Conservation (phyloP, 2,113 vertebrate genomes). For the Nothobranchius furzeri region DNA sequence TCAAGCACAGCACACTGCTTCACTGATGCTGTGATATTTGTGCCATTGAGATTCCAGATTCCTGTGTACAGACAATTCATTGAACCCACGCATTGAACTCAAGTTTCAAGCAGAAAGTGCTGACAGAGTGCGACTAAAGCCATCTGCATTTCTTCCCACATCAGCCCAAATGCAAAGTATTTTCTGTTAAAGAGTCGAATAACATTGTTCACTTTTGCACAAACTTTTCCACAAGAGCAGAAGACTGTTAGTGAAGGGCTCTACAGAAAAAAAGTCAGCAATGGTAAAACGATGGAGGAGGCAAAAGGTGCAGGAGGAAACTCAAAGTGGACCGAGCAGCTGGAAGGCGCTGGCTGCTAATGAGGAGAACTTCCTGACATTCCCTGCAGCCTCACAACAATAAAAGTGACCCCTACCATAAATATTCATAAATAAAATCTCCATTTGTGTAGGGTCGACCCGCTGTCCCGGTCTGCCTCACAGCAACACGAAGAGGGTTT, state of each 20-base stretch:
- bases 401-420: conserved; percentile 29
- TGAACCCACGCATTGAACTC: conserved; percentile 59
- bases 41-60: conserved; percentile 49
- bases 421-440: conserved; percentile 42
- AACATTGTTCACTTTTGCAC: conserved; percentile 3
- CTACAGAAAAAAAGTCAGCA: conserved; percentile 19
- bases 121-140: conserved; percentile 62
- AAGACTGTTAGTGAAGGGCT: conserved; percentile 17
- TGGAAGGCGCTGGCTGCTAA: conserved; percentile 27
- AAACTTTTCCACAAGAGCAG: conserved; percentile 39
- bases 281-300: conserved; percentile 19
- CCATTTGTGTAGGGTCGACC: conserved; percentile 28
- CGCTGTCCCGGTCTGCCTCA: conserved; percentile 10
- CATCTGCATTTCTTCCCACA: conserved; percentile 38
- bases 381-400: conserved; percentile 2
- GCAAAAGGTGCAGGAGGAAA: conserved; percentile 8
- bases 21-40: conserved; percentile 50
- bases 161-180: conserved; percentile 41
- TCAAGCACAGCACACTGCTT: conserved; percentile 9
- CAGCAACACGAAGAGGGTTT: conserved; percentile 5
- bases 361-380: conserved; percentile 49
- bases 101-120: conserved; percentile 49
- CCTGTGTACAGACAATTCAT: conserved; percentile 39
- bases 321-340: conserved; percentile 16
- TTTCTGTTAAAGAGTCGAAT: conserved; percentile 18